phyloP scores from a whole-genome alignment of 2,888 invertebrate genomes.

The Caprella mutica region DNA sequence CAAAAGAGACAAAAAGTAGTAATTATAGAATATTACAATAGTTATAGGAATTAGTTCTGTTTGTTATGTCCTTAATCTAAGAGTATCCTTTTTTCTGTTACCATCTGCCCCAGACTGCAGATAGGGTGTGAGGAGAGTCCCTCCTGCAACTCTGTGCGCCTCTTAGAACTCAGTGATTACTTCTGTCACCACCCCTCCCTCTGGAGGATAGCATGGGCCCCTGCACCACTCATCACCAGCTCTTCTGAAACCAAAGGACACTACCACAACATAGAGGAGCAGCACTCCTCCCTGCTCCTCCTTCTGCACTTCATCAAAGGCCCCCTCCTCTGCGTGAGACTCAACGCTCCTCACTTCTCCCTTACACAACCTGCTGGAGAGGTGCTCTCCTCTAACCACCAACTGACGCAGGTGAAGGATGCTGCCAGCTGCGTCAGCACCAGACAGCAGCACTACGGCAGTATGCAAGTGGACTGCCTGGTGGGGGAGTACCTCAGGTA shows the following conservation, averaged over 20 bases:
- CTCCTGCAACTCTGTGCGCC: conserved; percentile 48
- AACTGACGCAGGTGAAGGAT: neutral
- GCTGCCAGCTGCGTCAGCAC: neutral
- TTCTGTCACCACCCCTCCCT: conserved; percentile 51
- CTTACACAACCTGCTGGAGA: neutral
- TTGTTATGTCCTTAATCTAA: too few species aligned
- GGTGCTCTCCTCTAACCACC: neutral
- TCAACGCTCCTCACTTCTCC: conserved; percentile 13
- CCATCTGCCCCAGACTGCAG: too few species aligned
- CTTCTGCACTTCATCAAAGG: conserved; percentile 46
- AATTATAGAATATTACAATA: too few species aligned
- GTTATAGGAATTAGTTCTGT: too few species aligned
- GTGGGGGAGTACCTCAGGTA: conserved; percentile 54
- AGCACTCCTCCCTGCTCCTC: conserved; percentile 45
- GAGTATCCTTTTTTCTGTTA: too few species aligned
- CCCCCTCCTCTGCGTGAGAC: conserved; percentile 20
- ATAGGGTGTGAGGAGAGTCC: conserved; percentile 54
- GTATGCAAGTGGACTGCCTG: conserved; percentile 49
- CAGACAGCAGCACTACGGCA: neutral
- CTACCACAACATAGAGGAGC: conserved; percentile 41
- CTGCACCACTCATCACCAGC: conserved; percentile 42
- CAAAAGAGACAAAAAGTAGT: too few species aligned
- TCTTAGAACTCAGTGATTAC: conserved; percentile 54
- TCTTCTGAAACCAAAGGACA: neutral
- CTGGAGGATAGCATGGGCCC: conserved; percentile 47